phyloP scores from a whole-genome alignment of 2,888 invertebrate genomes.

The Tetanocera ferruginea region DNA sequence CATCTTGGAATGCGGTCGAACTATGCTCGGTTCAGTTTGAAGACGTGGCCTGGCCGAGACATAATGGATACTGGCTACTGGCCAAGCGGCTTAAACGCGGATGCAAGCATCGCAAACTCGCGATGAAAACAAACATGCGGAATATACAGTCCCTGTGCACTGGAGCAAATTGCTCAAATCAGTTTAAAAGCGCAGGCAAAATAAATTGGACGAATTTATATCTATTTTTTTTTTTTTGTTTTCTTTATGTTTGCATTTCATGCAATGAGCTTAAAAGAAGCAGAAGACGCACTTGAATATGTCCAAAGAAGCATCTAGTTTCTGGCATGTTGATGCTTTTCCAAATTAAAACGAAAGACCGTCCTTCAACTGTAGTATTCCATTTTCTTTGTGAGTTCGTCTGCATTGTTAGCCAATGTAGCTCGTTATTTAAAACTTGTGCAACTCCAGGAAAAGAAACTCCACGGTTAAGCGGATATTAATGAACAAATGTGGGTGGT shows the following conservation, averaged over 20 bases:
- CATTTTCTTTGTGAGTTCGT: background rate
- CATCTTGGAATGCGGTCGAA: constrained; percentile 21
- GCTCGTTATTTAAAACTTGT: background rate
- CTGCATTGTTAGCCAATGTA: background rate
- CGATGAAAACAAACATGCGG: background rate
- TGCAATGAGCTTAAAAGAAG: background rate
- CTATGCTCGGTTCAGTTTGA: background rate
- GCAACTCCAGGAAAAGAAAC: background rate
- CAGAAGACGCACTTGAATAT: background rate
- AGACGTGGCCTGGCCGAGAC: background rate
- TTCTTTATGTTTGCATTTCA: background rate
- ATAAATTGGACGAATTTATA: constrained; percentile 37
- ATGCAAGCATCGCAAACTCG: background rate
- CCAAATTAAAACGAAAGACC: constrained; percentile 3
- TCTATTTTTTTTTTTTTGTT: background rate
- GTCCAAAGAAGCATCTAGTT: constrained; percentile 18
- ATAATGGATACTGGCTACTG: too few species aligned
- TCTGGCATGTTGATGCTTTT: constrained; percentile 19
- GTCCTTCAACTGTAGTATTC: background rate
- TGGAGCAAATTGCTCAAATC: constrained; percentile 26
- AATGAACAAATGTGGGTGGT: background rate
- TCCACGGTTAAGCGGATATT: background rate
- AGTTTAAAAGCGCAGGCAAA: constrained; percentile 30
- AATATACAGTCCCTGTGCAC: background rate
- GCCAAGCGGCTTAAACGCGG: too few species aligned